Evolutionary conservation across 2,797 vertebrate genomes (phyloP), one percentile per base, ranked within the genome.

Genomic region (Eupleurogrammus muticus): DNA sequence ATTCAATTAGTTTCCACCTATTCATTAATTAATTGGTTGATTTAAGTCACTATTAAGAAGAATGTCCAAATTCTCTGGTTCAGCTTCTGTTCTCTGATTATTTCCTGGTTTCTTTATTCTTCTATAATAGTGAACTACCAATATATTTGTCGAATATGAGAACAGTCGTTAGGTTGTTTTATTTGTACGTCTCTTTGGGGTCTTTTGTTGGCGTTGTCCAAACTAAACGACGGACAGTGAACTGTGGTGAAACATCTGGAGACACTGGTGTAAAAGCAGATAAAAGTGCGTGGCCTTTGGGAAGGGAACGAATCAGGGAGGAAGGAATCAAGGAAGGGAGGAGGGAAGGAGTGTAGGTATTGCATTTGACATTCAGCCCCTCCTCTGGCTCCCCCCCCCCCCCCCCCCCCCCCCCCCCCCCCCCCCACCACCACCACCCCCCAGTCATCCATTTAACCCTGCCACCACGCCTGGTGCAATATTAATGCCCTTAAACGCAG

Each of bases 401-500:
- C 1, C 19, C 61, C 75, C 59, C 6, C n/a, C 24, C 34, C 59
- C 66, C 58, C 60, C 88, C 84, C 64, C 2, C 35, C 16, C 35
- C 55, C 5, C 9, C 9, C 35, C 35, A 36, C 9, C 35, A 36
- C 35, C 35, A 36, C 35, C 35, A 36, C 58, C 70, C 66, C 65
- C 90, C 85, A 89, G 82, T 80, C 93, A 93, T 92, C 92, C 94
- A 92, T 95, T 96, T 95, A 93, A 95, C 95, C 93, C 92, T 90
- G 81, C 91, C 92, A 93, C 84, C 78, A 59, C 66, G 87, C 84
- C 92, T 94, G 70, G 88, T 96, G 93, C 95, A 96, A 96, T 96
- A 96, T 94, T 95, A 94, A 95, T 91, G 75, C 85, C 90, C 92
- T 93, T 94, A 95, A 96, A 96, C 90, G 90, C 91, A 95, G 94